Evolutionary conservation across 2,888 invertebrate genomes (phyloP).

Genomic region (Leptinotarsa haldemani): DNA sequence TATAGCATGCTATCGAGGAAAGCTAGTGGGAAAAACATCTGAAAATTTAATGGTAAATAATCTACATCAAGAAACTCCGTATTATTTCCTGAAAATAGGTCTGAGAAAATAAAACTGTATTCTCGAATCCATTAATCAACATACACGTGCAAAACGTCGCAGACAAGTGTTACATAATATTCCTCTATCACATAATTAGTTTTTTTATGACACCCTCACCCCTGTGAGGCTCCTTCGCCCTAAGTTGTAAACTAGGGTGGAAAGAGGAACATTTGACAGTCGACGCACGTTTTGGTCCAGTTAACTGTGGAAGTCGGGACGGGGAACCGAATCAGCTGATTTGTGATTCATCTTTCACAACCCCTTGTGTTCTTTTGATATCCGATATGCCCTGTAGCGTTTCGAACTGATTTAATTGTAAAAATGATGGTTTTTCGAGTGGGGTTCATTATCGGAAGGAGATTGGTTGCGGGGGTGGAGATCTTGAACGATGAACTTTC

Average conservation of each 20-base stretch:
- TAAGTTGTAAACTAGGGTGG: constrained; percentile 44
- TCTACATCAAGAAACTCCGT: not conserved
- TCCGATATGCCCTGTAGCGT: constrained; percentile 40
- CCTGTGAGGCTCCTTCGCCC: constrained; percentile 39
- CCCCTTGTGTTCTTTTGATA: constrained; percentile 45
- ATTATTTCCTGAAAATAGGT: not conserved
- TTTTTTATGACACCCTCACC: constrained; percentile 53
- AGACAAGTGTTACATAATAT: constrained; percentile 55
- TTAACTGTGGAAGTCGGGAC: constrained; percentile 55
- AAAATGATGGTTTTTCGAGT: constrained; percentile 37
- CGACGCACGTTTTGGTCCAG: constrained; percentile 63
- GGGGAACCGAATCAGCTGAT: constrained; percentile 61
- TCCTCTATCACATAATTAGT: constrained; percentile 56
- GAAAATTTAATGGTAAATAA: no score
- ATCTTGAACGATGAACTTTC: not conserved
- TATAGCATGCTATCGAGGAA: no score
- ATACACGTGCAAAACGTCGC: constrained; percentile 51
- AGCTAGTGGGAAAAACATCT: no score
- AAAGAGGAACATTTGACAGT: constrained; percentile 58
- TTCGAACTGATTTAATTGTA: constrained; percentile 44
- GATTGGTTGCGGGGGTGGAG: constrained; percentile 15
- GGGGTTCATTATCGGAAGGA: constrained; percentile 24
- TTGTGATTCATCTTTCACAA: constrained; percentile 54
- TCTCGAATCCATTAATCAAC: constrained; percentile 50
- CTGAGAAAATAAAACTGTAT: constrained; percentile 26